Percentiles rank a stretch among this genome's conserved stretches.
phyloP scores from a whole-genome alignment of 2,797 vertebrate genomes.

The Perodicticus potto region DNA sequence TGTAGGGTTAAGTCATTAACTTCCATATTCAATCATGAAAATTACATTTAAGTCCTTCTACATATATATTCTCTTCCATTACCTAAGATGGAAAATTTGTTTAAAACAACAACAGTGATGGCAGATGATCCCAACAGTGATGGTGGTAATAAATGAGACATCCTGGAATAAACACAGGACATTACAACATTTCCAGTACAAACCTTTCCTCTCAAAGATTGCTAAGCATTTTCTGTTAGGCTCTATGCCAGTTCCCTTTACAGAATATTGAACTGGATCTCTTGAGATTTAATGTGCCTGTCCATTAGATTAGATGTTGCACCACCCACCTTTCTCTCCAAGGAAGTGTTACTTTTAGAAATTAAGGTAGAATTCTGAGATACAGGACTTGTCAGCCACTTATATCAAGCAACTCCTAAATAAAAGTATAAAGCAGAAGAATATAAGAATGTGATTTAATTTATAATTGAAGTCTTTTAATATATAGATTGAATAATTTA shows the following conservation, averaged over 20 bases:
- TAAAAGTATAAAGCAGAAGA: conserved; percentile 18
- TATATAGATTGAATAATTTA: background rate
- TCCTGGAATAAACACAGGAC: conserved; percentile 73
- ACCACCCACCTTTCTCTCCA: conserved; percentile 51
- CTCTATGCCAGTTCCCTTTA: conserved; percentile 66
- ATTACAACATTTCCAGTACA: conserved; percentile 80
- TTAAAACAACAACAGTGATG: conserved; percentile 58
- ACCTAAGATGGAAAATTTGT: conserved; percentile 73
- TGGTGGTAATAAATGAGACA: conserved; percentile 70
- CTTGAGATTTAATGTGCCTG: conserved; percentile 71
- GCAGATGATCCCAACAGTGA: conserved; percentile 57
- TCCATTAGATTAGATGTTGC: conserved; percentile 71
- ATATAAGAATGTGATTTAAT: conserved; percentile 3
- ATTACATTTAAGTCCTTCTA: conserved; percentile 69
- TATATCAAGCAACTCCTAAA: conserved; percentile 40
- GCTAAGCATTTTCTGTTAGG: conserved; percentile 72
- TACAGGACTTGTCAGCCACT: conserved; percentile 19
- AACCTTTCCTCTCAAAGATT: conserved; percentile 60
- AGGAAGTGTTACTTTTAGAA: conserved; percentile 65
- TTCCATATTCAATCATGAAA: conserved; percentile 78
- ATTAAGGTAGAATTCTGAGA: conserved; percentile 68
- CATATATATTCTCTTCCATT: conserved; percentile 63
- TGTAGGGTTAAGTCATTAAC: conserved; percentile 67
- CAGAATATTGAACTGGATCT: conserved; percentile 76
- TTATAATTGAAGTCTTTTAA: conserved; percentile 36